Base-by-base conservation (phyloP, 2,113 vertebrate genomes). In the Agapornis roseicollis region DNA sequence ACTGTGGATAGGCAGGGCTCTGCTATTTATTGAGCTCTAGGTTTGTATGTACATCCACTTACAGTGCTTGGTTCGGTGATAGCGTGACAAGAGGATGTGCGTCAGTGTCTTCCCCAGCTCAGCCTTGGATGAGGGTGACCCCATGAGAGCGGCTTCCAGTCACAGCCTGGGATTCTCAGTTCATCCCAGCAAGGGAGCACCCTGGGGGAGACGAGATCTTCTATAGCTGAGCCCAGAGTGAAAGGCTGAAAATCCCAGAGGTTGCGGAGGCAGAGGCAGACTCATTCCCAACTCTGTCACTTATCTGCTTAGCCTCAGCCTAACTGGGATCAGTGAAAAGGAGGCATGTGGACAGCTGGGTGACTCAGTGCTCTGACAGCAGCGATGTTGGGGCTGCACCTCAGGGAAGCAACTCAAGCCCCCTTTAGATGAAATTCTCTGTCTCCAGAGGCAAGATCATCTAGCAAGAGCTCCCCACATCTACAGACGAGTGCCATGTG, bases 11-110 rank as follows among this genome's bases (percentile, higher is more conserved):
- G 61, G 55, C 9, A 8, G 80, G 88, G 80, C 65, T 89, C 88
- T 78, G 69, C 85, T 92, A 52, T 96, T 96, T 94, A 97, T 90
- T 97, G 91, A 94, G 80, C 65, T 92, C 84, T 78, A 61, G 77
- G 71, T 78, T 66, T 71, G 39, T 90, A 94, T 74, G 61, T 93
- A 94, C 90, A 96, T 35, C 83, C 86, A 69, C 56, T 84, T 84
- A 83, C 92, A 85, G 85, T 25, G 86, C 94, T 94, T 9, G 69
- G 89, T 60, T 76, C 1, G 5, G 92, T 52, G 73, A 86, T 76
- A 56, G 79, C 1, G 6, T 42, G 89, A 92, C 70, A 88, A 58
- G 23, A 79, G 47, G 68, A 81, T 1, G 3, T 6, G 52, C 12
- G 61, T 29, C 56, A 52, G 56, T 65, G 10, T 20, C 33, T 79